Evolutionary conservation across 2,113 vertebrate species (phyloP).

Genomic region (Anser brachyrhynchus): DNA sequence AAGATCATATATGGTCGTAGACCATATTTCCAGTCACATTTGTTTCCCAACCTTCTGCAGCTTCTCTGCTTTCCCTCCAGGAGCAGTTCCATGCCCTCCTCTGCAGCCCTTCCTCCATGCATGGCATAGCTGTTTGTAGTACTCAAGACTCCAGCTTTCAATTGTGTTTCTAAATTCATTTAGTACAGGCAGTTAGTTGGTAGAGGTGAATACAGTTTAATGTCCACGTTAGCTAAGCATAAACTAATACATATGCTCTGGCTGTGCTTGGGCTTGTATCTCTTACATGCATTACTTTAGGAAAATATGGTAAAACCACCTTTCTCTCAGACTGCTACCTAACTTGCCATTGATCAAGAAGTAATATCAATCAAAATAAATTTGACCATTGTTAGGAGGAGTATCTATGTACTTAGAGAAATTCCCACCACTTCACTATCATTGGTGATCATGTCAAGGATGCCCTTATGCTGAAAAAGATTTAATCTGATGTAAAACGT

Average conservation of each 20-base stretch:
- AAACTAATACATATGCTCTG: not conserved
- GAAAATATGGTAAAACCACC: not conserved
- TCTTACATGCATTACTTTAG: not conserved
- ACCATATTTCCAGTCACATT: not conserved
- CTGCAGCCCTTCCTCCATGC: not conserved
- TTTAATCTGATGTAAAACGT: not conserved
- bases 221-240: not conserved
- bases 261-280: not conserved
- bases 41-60: not conserved
- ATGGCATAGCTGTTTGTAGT: not conserved
- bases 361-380: not conserved
- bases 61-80: not conserved
- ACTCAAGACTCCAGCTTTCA: not conserved
- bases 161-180: not conserved
- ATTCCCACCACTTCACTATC: not conserved
- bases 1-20: not conserved
- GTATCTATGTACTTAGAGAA: not conserved
- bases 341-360: not conserved
- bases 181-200: not conserved
- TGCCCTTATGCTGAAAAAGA: not conserved
- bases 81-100: not conserved
- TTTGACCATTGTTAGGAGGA: not conserved
- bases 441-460: not conserved
- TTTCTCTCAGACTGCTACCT: not conserved
- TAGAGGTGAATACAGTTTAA: not conserved